Conservation (phyloP, 2,113 vertebrate genomes). For the Percina caprodes region DNA sequence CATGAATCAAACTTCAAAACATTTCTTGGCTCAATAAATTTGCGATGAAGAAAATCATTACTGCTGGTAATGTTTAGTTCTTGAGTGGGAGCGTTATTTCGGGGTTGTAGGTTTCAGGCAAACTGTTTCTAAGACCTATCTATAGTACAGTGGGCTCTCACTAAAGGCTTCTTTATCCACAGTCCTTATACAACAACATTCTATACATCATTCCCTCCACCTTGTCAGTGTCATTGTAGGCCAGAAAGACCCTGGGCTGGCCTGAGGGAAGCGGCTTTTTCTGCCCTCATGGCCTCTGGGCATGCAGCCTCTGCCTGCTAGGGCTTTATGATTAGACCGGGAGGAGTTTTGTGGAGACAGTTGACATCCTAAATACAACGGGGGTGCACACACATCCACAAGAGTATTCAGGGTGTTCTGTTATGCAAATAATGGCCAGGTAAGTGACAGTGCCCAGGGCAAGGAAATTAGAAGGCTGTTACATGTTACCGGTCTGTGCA, state of each 20-base stretch:
- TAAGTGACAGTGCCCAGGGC: slow-evolving; percentile 70
- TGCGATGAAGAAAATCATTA: not conserved
- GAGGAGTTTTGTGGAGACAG: slow-evolving; percentile 61
- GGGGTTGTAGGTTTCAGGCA: not conserved
- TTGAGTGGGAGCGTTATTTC: not conserved
- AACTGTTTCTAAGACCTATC: slow-evolving; percentile 1
- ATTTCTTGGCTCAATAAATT: not conserved
- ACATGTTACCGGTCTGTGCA: slow-evolving; percentile 53
- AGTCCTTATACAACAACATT: slow-evolving; percentile 15
- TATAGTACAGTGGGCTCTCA: not conserved
- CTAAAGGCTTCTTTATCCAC: slow-evolving; percentile 3
- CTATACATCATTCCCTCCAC: slow-evolving; percentile 38
- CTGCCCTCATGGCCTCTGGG: slow-evolving; percentile 73
- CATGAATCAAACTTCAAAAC: not conserved
- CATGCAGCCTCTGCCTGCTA: slow-evolving; percentile 65
- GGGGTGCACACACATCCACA: slow-evolving; percentile 27
- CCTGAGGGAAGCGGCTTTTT: slow-evolving; percentile 73
- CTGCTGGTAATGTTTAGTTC: not conserved
- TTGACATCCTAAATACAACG: slow-evolving; percentile 61
- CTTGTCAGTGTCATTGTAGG: slow-evolving; percentile 70
- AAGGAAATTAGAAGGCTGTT: slow-evolving; percentile 67
- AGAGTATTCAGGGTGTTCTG: slow-evolving; percentile 45
- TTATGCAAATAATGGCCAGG: slow-evolving; percentile 68
- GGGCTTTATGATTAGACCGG: slow-evolving; percentile 72
- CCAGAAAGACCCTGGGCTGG: slow-evolving; percentile 66